A percentile compares a stretch with the other conserved stretches of the same genome.
These are phyloP conservation scores for Spatulosminthurus flaviceps DNA, from an alignment of 2,888 invertebrate species.

Conservation along the genomic window DNA sequence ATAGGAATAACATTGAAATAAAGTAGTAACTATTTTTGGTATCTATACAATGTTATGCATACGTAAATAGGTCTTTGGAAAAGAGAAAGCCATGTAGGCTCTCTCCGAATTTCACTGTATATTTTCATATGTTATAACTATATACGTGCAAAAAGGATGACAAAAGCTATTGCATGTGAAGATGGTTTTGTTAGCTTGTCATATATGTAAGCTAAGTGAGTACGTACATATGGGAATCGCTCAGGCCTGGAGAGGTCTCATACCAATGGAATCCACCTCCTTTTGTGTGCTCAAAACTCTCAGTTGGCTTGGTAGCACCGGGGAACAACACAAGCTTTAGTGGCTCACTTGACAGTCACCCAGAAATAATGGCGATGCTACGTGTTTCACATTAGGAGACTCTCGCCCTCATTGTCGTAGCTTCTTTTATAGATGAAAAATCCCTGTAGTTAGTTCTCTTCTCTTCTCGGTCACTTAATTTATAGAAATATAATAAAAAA, in stretches of 20 bases:
- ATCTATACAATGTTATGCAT: no score
- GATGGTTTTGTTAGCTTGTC: not conserved
- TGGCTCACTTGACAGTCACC: constrained; percentile 38
- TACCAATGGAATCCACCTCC: not conserved
- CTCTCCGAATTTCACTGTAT: no score
- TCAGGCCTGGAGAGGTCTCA: not conserved
- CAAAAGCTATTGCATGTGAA: not conserved
- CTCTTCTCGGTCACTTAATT: not conserved
- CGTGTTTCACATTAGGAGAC: not conserved
- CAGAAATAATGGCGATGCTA: constrained; percentile 15
- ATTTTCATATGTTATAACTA: no score
- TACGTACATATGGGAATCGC: not conserved
- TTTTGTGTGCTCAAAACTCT: constrained; percentile 12
- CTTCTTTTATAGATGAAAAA: not conserved
- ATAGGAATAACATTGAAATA: no score
- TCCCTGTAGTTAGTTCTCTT: not conserved
- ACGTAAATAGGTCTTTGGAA: no score
- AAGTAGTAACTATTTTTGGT: no score
- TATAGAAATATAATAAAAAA: no score
- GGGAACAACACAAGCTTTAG: constrained; percentile 49
- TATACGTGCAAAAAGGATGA: not conserved
- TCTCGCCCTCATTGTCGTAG: not conserved
- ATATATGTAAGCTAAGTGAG: no score
- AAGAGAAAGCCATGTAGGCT: no score
- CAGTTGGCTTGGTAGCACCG: constrained; percentile 55